Percentiles rank a stretch among this genome's conserved stretches.
phyloP scores from a whole-genome alignment of 2,113 vertebrate genomes.

The Phalacrocorax brasilianus region DNA sequence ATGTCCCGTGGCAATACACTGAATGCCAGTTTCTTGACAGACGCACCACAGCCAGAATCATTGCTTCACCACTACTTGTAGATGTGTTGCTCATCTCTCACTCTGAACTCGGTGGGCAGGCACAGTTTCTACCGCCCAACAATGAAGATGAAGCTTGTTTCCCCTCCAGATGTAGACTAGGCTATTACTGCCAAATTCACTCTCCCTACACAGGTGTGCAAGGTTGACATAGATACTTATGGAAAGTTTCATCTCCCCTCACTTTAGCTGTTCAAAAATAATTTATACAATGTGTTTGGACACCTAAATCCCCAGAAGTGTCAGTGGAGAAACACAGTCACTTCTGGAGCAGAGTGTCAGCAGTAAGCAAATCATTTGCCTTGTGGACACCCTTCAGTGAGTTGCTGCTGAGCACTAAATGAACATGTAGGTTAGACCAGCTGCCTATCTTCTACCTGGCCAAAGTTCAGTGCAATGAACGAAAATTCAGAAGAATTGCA shows the following conservation, averaged over 20 bases:
- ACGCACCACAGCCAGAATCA: neutral
- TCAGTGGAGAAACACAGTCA: neutral
- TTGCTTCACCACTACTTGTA: neutral
- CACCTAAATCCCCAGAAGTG: neutral
- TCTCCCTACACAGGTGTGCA: neutral
- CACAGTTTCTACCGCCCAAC: neutral
- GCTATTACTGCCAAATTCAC: neutral
- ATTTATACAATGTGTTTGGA: neutral
- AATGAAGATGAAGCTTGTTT: neutral
- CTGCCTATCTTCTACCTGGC: neutral
- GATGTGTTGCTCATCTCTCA: accelerated
- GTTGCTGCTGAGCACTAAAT: neutral
- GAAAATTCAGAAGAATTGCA: neutral
- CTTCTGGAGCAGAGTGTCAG: neutral
- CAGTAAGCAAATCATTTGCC: neutral
- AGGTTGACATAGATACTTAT: accelerated
- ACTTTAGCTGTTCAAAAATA: neutral
- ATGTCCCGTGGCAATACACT: neutral
- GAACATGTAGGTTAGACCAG: accelerated
- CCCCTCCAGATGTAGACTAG: neutral
- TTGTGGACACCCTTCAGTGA: neutral
- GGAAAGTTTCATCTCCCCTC: neutral
- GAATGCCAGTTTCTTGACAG: neutral
- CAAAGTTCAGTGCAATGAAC: neutral
- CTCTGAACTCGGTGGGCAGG: neutral